A percentile compares a stretch with the other conserved stretches of the same genome.
phyloP scores from a whole-genome alignment of 1,140 invertebrate genomes.

The Harpegnathos saltator region DNA sequence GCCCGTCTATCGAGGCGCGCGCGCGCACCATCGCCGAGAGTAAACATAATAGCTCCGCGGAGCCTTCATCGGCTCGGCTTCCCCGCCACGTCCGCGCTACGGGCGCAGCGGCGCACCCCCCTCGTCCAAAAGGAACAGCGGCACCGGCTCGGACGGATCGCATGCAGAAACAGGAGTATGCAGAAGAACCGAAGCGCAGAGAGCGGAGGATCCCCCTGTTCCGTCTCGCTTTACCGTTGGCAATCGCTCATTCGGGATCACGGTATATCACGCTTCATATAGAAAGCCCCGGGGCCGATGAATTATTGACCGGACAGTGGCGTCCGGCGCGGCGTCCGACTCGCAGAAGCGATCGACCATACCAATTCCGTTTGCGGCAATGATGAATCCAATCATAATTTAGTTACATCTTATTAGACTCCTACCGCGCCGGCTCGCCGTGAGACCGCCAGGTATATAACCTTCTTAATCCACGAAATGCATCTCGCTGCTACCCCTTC shows the following conservation, averaged over 20 bases:
- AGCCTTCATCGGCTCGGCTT: background rate
- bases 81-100: background rate
- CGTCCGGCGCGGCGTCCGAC: slow-evolving; percentile 61
- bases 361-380: slow-evolving; percentile 82
- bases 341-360: slow-evolving; percentile 79
- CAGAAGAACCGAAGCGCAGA: slow-evolving; percentile 65
- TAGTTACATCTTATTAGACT: slow-evolving; percentile 86
- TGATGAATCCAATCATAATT: slow-evolving; percentile 86
- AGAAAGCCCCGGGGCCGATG: slow-evolving; percentile 77
- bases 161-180: slow-evolving; percentile 63
- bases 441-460: slow-evolving; percentile 83
- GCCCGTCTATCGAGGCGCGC: background rate
- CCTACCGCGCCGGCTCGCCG: slow-evolving; percentile 83
- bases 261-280: slow-evolving; percentile 84
- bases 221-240: slow-evolving; percentile 76
- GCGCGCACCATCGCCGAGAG: background rate
- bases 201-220: slow-evolving; percentile 52
- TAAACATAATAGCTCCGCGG: slow-evolving; percentile 39
- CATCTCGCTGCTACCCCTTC: slow-evolving; percentile 77
- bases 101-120: slow-evolving; percentile 35
- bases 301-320: slow-evolving; percentile 80
- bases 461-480: slow-evolving; percentile 84
- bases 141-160: slow-evolving; percentile 34
- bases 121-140: slow-evolving; percentile 43
- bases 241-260: slow-evolving; percentile 84